Evolutionary conservation across 2,888 invertebrate species (phyloP), one percentile per base, ranked within the genome.

Genomic region (Hirtodrosophila cameraria): DNA sequence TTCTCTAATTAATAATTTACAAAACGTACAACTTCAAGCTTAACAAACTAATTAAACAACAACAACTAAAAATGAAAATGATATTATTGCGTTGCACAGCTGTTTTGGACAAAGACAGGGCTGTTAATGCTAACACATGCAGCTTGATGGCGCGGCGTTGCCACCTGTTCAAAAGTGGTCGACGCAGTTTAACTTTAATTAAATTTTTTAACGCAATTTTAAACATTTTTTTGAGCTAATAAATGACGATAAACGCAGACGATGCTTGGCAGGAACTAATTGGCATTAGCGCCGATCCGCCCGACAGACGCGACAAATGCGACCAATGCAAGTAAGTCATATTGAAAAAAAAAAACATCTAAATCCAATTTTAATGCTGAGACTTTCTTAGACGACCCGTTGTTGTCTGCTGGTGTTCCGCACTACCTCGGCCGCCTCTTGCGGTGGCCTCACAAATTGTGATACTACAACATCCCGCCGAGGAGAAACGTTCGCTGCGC

Each of bases 381-480:
- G 39, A 12, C 31, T 63, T 50, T 90, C 92, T 67, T 88, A 97
- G 97, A 71, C 93, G 97, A 70, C 98, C 98, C 2, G 89, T 92
- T 23, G 93, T 93, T 35, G 97, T 97, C n/a, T 98, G 98, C 89
- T 98, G 97, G 96, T 98, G 97, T 90, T 92, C 93, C 28, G 96
- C 94, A 35, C 91, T 98, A 63, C 97, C 97, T 5, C 91, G 93
- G 48, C 92, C 93, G 49, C 94, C 93, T 36, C 87, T 97, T 20
- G 90, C 90, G 52, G 94, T 96, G 9, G 91, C 92, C 49, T 96
- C 96, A 59, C 93, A 92, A 79, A 92, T 98, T 39, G 94, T 97
- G 71, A 93, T 98, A 58, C 92, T 98, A 5, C 98, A 98, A 90
- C 98, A 98, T 92, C 98, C 98, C 9, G 97, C 97, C 62, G 98